Conservation (phyloP, 2,113 vertebrate genomes). For the Gobio gobio region DNA sequence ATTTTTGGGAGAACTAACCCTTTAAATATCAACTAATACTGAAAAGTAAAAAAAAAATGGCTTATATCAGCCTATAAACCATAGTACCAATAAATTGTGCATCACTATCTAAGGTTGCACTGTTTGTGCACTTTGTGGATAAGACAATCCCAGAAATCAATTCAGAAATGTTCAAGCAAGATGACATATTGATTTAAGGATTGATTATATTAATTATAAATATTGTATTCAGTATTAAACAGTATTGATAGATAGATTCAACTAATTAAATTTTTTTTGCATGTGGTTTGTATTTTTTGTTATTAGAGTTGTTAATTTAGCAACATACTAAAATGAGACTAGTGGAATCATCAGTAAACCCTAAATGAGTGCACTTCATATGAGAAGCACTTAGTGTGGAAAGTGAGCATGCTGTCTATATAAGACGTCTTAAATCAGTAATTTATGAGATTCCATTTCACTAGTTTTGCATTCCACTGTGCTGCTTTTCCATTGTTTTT, state of each 20-base stretch:
- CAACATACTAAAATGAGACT: neutral
- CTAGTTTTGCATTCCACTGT: neutral
- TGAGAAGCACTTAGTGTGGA: neutral
- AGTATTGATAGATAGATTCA: neutral
- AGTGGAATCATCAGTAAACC: neutral
- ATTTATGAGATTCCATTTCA: neutral
- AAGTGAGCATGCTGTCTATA: neutral
- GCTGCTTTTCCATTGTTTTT: slow-evolving; percentile 2
- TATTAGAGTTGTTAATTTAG: neutral
- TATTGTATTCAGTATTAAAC: neutral
- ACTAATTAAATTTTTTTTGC: neutral
- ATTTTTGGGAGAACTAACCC: too few species aligned
- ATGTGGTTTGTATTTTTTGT: neutral
- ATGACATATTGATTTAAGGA: too few species aligned
- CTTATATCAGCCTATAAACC: too few species aligned
- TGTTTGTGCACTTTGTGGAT: too few species aligned
- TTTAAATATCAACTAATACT: too few species aligned
- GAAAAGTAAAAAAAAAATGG: too few species aligned
- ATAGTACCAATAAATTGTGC: too few species aligned
- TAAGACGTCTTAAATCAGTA: neutral
- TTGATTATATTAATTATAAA: neutral
- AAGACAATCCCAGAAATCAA: too few species aligned
- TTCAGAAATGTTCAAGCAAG: too few species aligned
- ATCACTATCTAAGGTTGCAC: too few species aligned
- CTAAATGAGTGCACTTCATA: neutral